Base-by-base conservation (phyloP, 2,888 invertebrate species). In the Cylindroiulus punctatus region DNA sequence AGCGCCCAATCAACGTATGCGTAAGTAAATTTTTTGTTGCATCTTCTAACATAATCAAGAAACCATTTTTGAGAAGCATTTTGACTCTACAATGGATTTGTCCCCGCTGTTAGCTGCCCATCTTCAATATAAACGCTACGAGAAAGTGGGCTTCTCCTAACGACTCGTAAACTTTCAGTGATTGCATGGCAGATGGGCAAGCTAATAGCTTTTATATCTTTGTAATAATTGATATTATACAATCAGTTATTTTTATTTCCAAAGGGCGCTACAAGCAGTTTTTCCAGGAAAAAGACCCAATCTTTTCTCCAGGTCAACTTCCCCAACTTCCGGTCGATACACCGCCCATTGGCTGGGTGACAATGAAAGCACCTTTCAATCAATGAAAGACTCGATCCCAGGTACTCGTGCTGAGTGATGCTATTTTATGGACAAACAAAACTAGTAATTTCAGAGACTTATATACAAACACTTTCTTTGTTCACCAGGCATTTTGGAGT, bases 331-430 rank as follows among this genome's bases (percentile, higher is more conserved):
- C 32, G 86, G 86, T 85, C 19, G 14, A 7, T 85, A 85, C 32
- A 14, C 85, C 26, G 8, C 19, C 8, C 86, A 86, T 40, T 85
- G 3, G 81, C 44, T 84, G 12, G 86, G 86, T 14, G 86, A 86
- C 8, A 86, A 86, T 26, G n/a, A 57, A n/a, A 86, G 86, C 32
- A 44, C 22, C 3, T 86, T 32, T 19, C n/a, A 10, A 1, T 65
- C 85, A 40, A 76, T 86, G 76, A 22, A 40, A 26, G 86, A 84
- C 30, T 84, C 86, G 0, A 84, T 86, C 36, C 84, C 86, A 26
- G 86, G 86, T 86, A 86, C 40, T 10, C 84, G 85, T 87, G 40
- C 86, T 84, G 85, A 85, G 17, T 85, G n/a, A 40, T n/a, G 65
- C 19, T 47, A 12, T 47, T 47, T 47, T 47, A 36, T 19, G 8